phyloP scores from a whole-genome alignment of 2,113 vertebrate species.

The Callospermophilus lateralis region DNA sequence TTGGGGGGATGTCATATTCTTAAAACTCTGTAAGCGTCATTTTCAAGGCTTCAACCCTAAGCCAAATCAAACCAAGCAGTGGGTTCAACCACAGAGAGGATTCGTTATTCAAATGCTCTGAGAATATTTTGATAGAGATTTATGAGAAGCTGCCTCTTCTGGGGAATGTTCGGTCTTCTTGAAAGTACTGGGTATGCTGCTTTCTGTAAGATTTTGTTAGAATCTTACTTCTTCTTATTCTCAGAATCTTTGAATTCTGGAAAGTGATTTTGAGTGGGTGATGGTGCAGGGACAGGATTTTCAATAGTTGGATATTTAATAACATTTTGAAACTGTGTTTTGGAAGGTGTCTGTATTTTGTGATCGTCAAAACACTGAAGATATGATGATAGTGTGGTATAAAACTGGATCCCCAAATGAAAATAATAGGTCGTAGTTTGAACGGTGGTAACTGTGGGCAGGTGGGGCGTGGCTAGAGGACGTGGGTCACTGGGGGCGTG shows the following conservation, averaged over 20 bases:
- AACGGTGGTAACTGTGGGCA: too few relatives aligned
- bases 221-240: not conserved
- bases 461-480: too few relatives aligned
- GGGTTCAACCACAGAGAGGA: not conserved
- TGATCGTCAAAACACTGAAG: constrained; percentile 44
- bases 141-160: not conserved
- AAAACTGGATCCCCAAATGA: constrained; percentile 22
- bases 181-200: not conserved
- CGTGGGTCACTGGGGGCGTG: too few relatives aligned
- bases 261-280: constrained; percentile 19
- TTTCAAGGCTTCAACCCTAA: not conserved
- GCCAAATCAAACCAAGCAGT: not conserved
- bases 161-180: constrained; percentile 4
- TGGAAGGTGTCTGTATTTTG: constrained; percentile 46
- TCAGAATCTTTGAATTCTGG: constrained; percentile 24
- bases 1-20: not conserved
- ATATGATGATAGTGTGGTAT: constrained; percentile 10
- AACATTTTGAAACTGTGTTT: constrained; percentile 62
- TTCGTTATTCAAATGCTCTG: not conserved
- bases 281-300: not conserved
- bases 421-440: not conserved
- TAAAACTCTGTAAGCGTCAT: not conserved
- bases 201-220: not conserved
- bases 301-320: constrained; percentile 44
- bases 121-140: not conserved